Evolutionary conservation across 2,888 invertebrate species (phyloP), one percentile per base, ranked within the genome.

Genomic region (Asteroscopus sphinx): DNA sequence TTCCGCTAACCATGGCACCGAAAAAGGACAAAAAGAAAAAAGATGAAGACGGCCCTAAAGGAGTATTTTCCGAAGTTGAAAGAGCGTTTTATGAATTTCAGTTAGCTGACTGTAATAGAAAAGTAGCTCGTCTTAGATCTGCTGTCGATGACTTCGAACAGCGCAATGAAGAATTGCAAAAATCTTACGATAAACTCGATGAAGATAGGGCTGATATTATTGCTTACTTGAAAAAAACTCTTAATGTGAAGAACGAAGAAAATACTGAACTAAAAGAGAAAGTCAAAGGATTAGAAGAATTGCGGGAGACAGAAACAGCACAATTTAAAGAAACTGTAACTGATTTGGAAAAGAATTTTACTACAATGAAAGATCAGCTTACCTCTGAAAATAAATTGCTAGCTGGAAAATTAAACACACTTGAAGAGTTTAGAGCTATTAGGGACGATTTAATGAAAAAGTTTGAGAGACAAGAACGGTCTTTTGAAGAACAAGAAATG

Each of bases 401-500:
- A 79, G 97, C 96, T 77, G 98, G 98, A 32, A 98, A 98, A 92
- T 86, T 99, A 8, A 98, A 98, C 76, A 97, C 98, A 0, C 89
- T 99, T 62, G 98, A 99, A 86, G 98, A 98, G 76, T 99, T 98
- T 89, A 95, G 98, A 70, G 95, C 97, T n/a, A 97, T 98, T 70
- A 95, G 97, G 60, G 97, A 98, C 68, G 96, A 98, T 58, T 90
- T 98, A 37, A 96, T 98, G 95, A 95, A 95, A 66, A 98, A 97
- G 84, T 98, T 97, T 82, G 97, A 97, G 69, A 94, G 95, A 35
- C 97, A 98, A 88, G 98, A 98, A 77, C 92, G 95, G 47, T 95
- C 95, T 39, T 95, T 97, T 69, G 95, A 95, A 77, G 96, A 97
- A 45, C 97, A 97, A 83, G 97, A 98, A 82, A 95, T 96, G 78